phyloP scores from a whole-genome alignment of 2,113 vertebrate genomes.

The Lichenostomus cassidix region DNA sequence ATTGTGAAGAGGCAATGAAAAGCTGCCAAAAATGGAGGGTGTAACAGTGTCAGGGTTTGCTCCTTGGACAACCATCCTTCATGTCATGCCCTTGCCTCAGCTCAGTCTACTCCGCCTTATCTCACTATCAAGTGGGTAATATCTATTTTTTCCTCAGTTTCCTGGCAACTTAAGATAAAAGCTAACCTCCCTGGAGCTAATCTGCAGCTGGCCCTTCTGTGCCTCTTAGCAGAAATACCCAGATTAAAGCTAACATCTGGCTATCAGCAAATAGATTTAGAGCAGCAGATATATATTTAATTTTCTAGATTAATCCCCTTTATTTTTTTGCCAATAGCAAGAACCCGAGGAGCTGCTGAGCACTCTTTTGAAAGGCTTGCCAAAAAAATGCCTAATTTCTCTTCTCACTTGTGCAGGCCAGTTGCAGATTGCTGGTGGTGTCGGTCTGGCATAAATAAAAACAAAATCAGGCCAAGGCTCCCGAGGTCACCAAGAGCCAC shows the following conservation, averaged over 20 bases:
- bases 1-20: neutral
- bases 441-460: neutral
- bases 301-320: conserved; percentile 37
- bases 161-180: conserved; percentile 1
- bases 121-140: neutral
- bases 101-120: neutral
- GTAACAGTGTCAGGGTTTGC: neutral
- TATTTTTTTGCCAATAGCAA: neutral
- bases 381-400: neutral
- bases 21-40: neutral
- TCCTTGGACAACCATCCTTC: neutral
- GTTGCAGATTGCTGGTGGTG: neutral
- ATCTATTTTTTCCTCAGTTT: neutral
- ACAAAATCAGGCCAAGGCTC: neutral
- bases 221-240: neutral
- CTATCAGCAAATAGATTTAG: conserved; percentile 25
- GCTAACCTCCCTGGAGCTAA: neutral
- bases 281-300: conserved; percentile 28
- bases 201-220: neutral
- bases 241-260: conserved; percentile 39
- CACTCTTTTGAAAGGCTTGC: conserved; percentile 39
- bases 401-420: neutral
- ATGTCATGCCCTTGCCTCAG: neutral
- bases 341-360: neutral
- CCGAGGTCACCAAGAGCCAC: neutral